Conservation (phyloP, 2,888 invertebrate species). For the Scotopteryx bipunctaria region DNA sequence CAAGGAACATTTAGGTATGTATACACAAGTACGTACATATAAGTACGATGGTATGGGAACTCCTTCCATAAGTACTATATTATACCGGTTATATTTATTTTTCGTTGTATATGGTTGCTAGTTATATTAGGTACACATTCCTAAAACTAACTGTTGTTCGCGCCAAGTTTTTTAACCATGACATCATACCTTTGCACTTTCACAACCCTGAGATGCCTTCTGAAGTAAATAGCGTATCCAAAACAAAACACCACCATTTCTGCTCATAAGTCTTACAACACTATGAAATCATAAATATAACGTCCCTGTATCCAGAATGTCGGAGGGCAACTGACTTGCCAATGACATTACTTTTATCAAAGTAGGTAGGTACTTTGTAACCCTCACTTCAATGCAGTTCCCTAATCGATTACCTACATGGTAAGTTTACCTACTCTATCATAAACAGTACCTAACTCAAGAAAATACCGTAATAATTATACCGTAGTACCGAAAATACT, state of each 20-base stretch:
- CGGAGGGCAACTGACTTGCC: conserved; percentile 24
- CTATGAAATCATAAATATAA: background rate
- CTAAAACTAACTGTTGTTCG: background rate
- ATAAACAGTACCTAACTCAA: no score
- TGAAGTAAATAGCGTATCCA: conserved; percentile 34
- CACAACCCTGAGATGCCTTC: conserved; percentile 35
- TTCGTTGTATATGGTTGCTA: no score
- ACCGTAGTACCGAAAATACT: no score
- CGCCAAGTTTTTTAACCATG: background rate
- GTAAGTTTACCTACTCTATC: no score
- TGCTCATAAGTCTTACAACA: background rate
- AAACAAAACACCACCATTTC: conserved; percentile 35
- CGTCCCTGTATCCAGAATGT: conserved; percentile 29
- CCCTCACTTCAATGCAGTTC: conserved; percentile 17
- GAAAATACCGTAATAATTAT: no score
- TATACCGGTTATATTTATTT: no score
- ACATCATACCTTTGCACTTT: conserved; percentile 41
- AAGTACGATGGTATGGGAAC: no score
- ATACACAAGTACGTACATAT: no score
- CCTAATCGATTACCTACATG: no score
- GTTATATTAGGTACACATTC: no score
- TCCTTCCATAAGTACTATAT: no score
- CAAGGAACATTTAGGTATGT: no score
- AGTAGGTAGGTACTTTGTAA: background rate
- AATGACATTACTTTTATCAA: conserved; percentile 18